Percentiles rank a stretch among this genome's conserved stretches.
Evolutionary conservation across 2,888 invertebrate species (phyloP).

Genomic region (Drosophila emarginata): DNA sequence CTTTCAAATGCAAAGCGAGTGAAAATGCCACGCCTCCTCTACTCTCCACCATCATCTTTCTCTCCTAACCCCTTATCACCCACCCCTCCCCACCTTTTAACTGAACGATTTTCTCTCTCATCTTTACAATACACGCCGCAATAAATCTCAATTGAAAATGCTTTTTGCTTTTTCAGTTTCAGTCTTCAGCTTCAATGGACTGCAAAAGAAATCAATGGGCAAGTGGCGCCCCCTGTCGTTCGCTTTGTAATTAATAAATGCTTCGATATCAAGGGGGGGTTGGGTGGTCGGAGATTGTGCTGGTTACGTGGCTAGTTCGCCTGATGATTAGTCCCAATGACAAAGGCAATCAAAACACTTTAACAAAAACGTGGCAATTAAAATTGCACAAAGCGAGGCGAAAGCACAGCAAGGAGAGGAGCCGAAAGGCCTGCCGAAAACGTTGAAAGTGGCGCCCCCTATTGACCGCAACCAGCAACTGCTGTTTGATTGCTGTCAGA

Average conservation of each 20-base stretch:
- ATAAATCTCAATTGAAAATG: conserved; percentile 77
- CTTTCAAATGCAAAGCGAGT: conserved; percentile 68
- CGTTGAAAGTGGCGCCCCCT: conserved; percentile 54
- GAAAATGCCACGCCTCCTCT: conserved; percentile 45
- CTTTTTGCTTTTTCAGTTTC: conserved; percentile 66
- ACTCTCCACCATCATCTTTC: background rate
- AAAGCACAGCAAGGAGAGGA: no score
- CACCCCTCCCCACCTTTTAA: no score
- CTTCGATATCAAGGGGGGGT: conserved; percentile 7
- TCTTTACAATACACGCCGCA: conserved; percentile 65
- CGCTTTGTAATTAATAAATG: conserved; percentile 73
- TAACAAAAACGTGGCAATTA: conserved; percentile 67
- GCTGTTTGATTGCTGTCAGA: conserved; percentile 58
- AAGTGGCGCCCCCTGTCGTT: conserved; percentile 50
- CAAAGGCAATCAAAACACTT: conserved; percentile 77
- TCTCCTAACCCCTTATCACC: background rate
- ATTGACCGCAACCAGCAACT: conserved; percentile 59
- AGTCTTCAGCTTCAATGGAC: conserved; percentile 68
- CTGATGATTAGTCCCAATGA: conserved; percentile 72
- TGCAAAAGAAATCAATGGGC: conserved; percentile 74
- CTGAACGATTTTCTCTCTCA: background rate
- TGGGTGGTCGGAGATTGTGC: background rate
- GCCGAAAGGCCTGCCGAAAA: conserved; percentile 15
- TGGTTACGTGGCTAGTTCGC: conserved; percentile 20
- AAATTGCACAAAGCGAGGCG: conserved; percentile 67